phyloP scores from a whole-genome alignment of 2,797 vertebrate species.

The Xiphorhynchus erythropygius region DNA sequence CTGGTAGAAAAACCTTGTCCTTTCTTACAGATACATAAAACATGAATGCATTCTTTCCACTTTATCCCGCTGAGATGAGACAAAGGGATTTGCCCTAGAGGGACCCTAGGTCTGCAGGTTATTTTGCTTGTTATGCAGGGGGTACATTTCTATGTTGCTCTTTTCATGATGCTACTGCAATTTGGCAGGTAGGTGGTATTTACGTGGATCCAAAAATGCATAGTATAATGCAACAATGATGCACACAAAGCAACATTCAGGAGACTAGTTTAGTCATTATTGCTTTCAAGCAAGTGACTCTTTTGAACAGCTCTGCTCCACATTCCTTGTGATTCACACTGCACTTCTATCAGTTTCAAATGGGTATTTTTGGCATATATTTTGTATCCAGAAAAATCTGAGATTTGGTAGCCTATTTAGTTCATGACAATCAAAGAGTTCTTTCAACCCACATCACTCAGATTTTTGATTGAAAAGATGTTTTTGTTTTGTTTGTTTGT shows the following conservation, averaged over 20 bases:
- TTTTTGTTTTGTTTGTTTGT: not conserved
- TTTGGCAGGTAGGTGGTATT: not conserved
- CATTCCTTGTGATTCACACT: not conserved
- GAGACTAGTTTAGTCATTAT: not conserved
- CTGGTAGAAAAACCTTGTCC: not conserved
- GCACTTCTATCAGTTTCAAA: not conserved
- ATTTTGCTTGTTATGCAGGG: not conserved
- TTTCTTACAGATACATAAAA: not conserved
- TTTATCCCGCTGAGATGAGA: not conserved
- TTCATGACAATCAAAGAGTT: not conserved
- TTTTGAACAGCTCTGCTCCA: not conserved
- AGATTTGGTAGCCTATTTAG: not conserved
- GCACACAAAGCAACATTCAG: not conserved
- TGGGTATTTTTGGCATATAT: not conserved
- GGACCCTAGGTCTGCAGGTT: not conserved
- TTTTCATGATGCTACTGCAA: not conserved
- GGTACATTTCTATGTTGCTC: not conserved
- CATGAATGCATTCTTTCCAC: not conserved
- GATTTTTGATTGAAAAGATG: not conserved
- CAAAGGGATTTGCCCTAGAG: not conserved
- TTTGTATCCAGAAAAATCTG: not conserved
- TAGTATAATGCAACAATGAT: not conserved
- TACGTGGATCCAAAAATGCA: not conserved
- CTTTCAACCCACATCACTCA: not conserved
- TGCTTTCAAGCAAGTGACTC: accelerated